Percentiles rank a stretch among this genome's conserved stretches.
Conservation (phyloP, 2,888 invertebrate species). For the Agrypnus murinus region DNA sequence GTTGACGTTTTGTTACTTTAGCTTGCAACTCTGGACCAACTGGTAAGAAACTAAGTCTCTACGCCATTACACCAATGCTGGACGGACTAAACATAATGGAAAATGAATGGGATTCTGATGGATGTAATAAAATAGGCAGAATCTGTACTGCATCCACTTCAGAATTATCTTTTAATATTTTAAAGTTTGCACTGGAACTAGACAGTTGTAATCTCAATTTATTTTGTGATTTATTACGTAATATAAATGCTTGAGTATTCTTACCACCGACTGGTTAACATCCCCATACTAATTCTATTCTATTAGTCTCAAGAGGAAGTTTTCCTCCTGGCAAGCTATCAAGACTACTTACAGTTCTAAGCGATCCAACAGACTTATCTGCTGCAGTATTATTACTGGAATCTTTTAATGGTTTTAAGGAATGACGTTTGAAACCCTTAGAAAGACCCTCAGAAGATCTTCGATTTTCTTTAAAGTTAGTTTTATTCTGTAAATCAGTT, state of each 20-base stretch:
- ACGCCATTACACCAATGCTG: constrained; percentile 72
- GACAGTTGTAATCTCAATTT: constrained; percentile 74
- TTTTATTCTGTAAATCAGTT: not conserved
- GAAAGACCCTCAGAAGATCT: not conserved
- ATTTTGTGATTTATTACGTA: constrained; percentile 75
- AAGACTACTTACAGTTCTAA: constrained; percentile 64
- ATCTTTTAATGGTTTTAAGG: no score
- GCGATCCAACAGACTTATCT: not conserved
- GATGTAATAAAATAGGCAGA: constrained; percentile 71
- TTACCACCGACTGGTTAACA: constrained; percentile 75
- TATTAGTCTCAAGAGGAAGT: constrained; percentile 75
- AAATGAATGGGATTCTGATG: constrained; percentile 75
- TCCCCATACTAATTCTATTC: constrained; percentile 76
- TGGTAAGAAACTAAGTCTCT: constrained; percentile 74
- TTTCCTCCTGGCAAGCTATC: constrained; percentile 66
- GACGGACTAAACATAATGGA: constrained; percentile 75
- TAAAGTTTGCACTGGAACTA: constrained; percentile 72
- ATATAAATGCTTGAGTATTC: no score
- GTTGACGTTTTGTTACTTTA: constrained; percentile 62
- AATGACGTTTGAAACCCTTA: not conserved
- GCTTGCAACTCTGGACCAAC: constrained; percentile 52
- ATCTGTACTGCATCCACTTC: constrained; percentile 67
- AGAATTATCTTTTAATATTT: constrained; percentile 64
- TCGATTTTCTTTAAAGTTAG: constrained; percentile 11
- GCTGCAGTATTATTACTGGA: no score